A percentile compares a stretch with the other conserved stretches of the same genome.
Evolutionary conservation across 2,797 vertebrate genomes (phyloP).

Genomic region (Chaetophractus vellerosus): DNA sequence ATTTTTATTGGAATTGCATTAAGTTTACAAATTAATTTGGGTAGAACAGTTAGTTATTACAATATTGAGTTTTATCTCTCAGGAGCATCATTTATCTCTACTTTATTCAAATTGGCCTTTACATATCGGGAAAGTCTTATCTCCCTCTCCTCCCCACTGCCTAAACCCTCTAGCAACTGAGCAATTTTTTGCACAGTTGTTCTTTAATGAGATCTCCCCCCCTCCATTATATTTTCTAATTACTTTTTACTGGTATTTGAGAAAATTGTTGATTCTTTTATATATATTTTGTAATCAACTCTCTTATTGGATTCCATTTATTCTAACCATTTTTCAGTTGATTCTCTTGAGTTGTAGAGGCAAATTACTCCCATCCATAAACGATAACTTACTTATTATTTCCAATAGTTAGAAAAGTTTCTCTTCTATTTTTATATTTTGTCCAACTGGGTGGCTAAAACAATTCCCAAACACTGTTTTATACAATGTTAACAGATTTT

Average conservation of each 20-base stretch:
- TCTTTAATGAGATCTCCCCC: not conserved
- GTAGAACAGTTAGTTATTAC: not conserved
- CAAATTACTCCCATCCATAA: constrained; percentile 35
- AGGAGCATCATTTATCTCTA: not conserved
- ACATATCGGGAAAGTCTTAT: not conserved
- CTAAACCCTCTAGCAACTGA: not conserved
- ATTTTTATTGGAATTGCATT: constrained; percentile 56
- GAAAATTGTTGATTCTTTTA: constrained; percentile 1
- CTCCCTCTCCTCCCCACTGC: not conserved
- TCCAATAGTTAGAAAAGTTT: not conserved
- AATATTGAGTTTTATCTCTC: not conserved
- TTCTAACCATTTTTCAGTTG: not conserved
- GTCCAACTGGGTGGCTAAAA: constrained; percentile 4
- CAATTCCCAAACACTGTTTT: constrained; percentile 11
- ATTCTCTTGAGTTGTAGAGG: not conserved
- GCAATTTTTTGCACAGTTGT: not conserved
- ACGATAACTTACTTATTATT: constrained; percentile 10
- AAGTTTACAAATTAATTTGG: constrained; percentile 68
- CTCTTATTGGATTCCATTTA: not conserved
- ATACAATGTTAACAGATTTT: not conserved
- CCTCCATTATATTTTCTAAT: constrained; percentile 53
- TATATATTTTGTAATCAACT: not conserved
- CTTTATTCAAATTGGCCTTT: not conserved
- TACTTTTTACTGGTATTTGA: constrained; percentile 61
- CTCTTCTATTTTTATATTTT: constrained; percentile 31